Evolutionary conservation across 2,888 invertebrate genomes (phyloP).

Genomic region (Leuctra nigra): DNA sequence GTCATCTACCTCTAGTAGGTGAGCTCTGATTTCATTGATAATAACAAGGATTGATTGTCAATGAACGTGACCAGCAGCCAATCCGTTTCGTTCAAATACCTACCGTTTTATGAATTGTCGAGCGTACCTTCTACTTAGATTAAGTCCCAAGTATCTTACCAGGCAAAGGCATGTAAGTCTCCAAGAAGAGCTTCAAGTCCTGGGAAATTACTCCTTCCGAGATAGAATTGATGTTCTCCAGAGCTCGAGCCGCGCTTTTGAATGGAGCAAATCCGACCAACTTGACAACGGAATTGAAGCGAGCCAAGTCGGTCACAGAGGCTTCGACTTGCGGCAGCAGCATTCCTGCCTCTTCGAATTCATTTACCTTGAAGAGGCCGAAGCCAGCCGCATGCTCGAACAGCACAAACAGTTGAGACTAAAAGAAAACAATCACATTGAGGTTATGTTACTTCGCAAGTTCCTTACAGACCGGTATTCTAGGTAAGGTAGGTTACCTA

Average conservation of each 20-base stretch:
- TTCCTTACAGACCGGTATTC: no score
- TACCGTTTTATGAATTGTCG: no score
- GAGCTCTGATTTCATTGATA: no score
- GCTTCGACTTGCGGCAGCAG: slow-evolving; percentile 86
- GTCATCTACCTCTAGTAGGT: no score
- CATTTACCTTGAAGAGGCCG: slow-evolving; percentile 81
- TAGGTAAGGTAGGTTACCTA: no score
- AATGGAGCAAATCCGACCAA: slow-evolving; percentile 88
- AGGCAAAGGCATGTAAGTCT: slow-evolving; percentile 78
- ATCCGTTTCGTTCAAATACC: no score
- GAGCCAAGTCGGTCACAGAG: slow-evolving; percentile 75
- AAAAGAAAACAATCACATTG: no score
- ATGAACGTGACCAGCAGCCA: no score
- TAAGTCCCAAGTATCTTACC: no score
- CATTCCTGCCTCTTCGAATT: slow-evolving; percentile 93
- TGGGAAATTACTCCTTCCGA: slow-evolving; percentile 93
- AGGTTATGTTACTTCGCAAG: no score
- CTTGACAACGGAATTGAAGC: slow-evolving; percentile 88
- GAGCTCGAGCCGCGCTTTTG: slow-evolving; percentile 83
- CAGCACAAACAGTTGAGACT: slow-evolving; percentile 66
- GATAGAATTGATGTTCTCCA: slow-evolving; percentile 92
- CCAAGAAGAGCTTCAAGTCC: slow-evolving; percentile 82
- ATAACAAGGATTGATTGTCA: no score
- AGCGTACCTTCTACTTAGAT: no score
- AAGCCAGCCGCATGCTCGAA: slow-evolving; percentile 98